phyloP scores from a whole-genome alignment of 2,797 vertebrate genomes.

The Todus mexicanus region DNA sequence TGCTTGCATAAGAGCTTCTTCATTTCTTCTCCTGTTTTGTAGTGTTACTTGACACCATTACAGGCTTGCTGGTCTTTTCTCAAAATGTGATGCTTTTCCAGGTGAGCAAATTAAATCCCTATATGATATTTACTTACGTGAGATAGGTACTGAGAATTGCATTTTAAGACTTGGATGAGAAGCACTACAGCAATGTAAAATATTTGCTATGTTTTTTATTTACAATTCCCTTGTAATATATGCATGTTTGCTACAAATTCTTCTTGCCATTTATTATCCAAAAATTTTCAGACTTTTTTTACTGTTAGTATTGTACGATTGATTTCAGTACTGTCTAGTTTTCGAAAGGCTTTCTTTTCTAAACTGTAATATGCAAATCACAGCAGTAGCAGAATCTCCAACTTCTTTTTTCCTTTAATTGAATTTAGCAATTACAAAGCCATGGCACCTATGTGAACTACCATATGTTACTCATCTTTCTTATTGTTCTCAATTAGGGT shows the following conservation, averaged over 20 bases:
- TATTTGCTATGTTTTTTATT: not conserved
- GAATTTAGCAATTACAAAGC: conserved; percentile 69
- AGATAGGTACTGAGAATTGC: not conserved
- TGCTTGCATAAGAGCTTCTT: not conserved
- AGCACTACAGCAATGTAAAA: not conserved
- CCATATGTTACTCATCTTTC: conserved; percentile 63
- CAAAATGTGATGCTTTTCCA: not conserved
- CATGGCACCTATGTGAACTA: conserved; percentile 44
- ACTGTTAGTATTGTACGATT: not conserved
- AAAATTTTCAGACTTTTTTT: not conserved
- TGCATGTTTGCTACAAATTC: not conserved
- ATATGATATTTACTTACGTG: not conserved
- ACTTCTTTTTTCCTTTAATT: conserved; percentile 42
- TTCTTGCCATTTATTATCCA: not conserved
- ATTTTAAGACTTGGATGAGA: not conserved
- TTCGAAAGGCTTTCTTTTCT: conserved; percentile 8
- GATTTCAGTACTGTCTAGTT: not conserved
- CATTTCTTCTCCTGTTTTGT: not conserved
- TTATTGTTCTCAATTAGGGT: conserved; percentile 70
- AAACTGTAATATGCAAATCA: not conserved
- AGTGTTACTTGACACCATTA: not conserved
- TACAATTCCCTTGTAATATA: not conserved
- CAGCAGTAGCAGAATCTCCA: conserved; percentile 24
- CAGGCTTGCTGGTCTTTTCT: not conserved
- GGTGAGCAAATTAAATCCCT: not conserved